Conservation (phyloP, 2,888 invertebrate genomes). For the Dione vanillae region DNA sequence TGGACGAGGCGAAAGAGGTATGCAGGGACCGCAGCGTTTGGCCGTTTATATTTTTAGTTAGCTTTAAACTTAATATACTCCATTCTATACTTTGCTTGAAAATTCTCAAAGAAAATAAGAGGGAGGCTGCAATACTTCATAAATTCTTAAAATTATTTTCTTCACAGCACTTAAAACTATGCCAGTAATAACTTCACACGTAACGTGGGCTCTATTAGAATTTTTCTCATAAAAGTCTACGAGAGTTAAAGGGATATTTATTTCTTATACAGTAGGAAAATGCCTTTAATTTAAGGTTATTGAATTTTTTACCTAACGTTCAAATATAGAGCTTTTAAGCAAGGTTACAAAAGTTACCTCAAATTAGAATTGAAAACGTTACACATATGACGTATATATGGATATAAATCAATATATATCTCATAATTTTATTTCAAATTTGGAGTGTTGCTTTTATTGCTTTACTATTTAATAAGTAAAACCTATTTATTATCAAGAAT, state of each 20-base stretch:
- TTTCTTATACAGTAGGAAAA: neutral
- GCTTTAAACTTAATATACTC: neutral
- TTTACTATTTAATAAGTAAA: no score
- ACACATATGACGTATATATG: neutral
- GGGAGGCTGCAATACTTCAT: neutral
- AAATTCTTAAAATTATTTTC: constrained; percentile 23
- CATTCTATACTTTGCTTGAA: neutral
- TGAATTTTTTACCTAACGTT: neutral
- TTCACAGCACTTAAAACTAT: constrained; percentile 15
- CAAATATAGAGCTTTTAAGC: neutral
- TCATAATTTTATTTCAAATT: no score
- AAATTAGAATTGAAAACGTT: neutral
- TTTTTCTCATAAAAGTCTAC: constrained; percentile 23
- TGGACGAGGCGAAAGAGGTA: no score
- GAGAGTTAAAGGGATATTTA: constrained; percentile 9
- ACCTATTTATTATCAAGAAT: no score
- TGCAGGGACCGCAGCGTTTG: no score
- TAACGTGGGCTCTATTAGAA: constrained; percentile 12
- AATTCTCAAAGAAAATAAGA: neutral
- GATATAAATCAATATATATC: no score
- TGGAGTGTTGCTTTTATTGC: no score
- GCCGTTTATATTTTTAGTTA: neutral
- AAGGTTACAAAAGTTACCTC: neutral
- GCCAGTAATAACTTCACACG: constrained; percentile 18
- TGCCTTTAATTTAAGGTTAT: neutral